These are phyloP conservation scores for Margaritifera margaritifera DNA, from an alignment of 2,888 invertebrate species.

Conservation along the genomic window DNA sequence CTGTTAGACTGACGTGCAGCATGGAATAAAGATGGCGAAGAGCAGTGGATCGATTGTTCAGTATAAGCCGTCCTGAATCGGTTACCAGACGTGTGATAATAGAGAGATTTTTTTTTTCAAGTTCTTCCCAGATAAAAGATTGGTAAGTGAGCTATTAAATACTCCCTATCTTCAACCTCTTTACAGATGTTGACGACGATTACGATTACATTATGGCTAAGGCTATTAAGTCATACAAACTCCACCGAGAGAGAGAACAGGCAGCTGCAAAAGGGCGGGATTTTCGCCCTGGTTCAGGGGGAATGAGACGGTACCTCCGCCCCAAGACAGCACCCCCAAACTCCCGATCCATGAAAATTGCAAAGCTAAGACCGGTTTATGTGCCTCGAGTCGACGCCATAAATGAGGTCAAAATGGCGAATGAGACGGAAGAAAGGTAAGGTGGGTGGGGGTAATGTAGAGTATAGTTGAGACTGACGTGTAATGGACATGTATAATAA, in stretches of 20 bases:
- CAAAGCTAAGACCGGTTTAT: conserved; percentile 7
- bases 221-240: conserved; percentile 51
- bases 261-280: conserved; percentile 39
- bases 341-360: conserved; percentile 2
- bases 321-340: conserved; percentile 41
- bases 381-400: conserved; percentile 36
- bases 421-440: conserved; percentile 19
- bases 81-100: too few species aligned
- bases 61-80: too few species aligned
- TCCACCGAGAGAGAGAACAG: conserved; percentile 48
- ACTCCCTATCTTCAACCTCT: conserved; percentile 7
- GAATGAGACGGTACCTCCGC: conserved; percentile 35
- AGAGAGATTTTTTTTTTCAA: too few species aligned
- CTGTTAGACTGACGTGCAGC: too few species aligned
- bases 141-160: too few species aligned
- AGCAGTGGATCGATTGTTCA: too few species aligned
- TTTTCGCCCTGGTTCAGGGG: conserved; percentile 29
- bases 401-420: conserved; percentile 44
- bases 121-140: too few species aligned
- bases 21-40: too few species aligned
- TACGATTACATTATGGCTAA: conserved; percentile 58
- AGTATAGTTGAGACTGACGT: not conserved
- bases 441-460: conserved; percentile 25
- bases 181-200: conserved; percentile 57
- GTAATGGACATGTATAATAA: too few species aligned